phyloP scores from a whole-genome alignment of 2,797 vertebrate genomes.

The Sphaeramia orbicularis region DNA sequence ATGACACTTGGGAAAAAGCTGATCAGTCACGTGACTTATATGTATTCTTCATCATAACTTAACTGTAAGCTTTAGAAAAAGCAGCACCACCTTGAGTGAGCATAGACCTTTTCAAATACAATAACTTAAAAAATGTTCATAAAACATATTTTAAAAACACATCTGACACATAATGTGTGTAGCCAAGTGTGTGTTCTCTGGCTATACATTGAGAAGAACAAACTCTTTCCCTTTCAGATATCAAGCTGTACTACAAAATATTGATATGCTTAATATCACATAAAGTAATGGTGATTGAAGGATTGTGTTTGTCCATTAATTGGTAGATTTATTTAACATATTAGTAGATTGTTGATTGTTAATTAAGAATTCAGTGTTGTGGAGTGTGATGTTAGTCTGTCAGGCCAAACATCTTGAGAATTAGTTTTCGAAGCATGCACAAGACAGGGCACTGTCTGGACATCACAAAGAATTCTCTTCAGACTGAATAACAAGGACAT shows the following conservation, averaged over 20 bases:
- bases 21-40: no score
- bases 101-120: no score
- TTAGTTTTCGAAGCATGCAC: background rate
- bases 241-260: background rate
- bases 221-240: background rate
- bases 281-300: background rate
- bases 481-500: conserved; percentile 43
- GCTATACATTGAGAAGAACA: conserved; percentile 3
- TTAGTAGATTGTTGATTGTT: no score
- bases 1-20: no score
- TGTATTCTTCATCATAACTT: no score
- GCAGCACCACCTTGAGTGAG: no score
- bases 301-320: background rate
- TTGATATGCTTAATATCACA: background rate
- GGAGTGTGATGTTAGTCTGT: background rate
- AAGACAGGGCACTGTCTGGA: conserved; percentile 7
- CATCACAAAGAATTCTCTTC: conserved; percentile 20
- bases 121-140: no score
- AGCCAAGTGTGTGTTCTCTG: background rate
- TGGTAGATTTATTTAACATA: background rate
- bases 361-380: no score
- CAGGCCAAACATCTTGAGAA: background rate
- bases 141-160: no score
- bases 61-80: no score
- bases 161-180: no score